A percentile compares a stretch with the other conserved stretches of the same genome.
These are phyloP conservation scores for Luperina testacea DNA, from an alignment of 2,888 invertebrate species.

Conservation along the genomic window DNA sequence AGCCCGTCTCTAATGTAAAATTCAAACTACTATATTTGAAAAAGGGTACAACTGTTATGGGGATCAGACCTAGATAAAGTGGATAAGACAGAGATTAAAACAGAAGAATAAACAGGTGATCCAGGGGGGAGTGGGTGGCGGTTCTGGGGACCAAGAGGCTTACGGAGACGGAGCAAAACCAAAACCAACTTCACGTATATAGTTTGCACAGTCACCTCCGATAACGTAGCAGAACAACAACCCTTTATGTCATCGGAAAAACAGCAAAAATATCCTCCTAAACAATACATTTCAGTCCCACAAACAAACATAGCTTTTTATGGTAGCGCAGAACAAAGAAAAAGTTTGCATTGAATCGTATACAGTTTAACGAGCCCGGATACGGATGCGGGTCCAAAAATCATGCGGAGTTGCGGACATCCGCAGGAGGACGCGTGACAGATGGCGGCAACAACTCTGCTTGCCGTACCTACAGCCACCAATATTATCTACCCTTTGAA, in stretches of 20 bases:
- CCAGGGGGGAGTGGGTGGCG: no score
- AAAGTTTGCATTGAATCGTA: slow-evolving; percentile 37
- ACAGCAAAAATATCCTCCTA: slow-evolving; percentile 7
- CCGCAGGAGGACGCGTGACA: slow-evolving; percentile 18
- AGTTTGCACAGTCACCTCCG: not conserved
- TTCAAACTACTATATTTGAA: no score
- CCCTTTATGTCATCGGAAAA: slow-evolving; percentile 5
- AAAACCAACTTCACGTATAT: not conserved
- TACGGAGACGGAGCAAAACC: not conserved
- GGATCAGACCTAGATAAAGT: no score
- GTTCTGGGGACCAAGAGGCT: no score
- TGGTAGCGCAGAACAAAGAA: slow-evolving; percentile 6
- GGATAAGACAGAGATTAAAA: no score
- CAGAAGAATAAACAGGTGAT: no score
- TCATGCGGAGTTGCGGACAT: slow-evolving; percentile 19
- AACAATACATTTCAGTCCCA: slow-evolving; percentile 23
- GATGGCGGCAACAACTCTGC: slow-evolving; percentile 25
- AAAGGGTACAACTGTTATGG: no score
- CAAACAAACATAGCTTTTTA: slow-evolving; percentile 20
- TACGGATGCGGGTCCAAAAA: slow-evolving; percentile 17
- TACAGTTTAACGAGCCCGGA: slow-evolving; percentile 27
- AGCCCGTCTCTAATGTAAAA: no score
- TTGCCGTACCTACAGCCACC: not conserved
- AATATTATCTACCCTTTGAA: slow-evolving; percentile 11
- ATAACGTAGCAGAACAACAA: not conserved